Percentiles rank a stretch among this genome's conserved stretches.
These are phyloP conservation scores for Drosophila melanogaster DNA, from an alignment of 1,140 invertebrate genomes.

Conservation along the genomic window DNA sequence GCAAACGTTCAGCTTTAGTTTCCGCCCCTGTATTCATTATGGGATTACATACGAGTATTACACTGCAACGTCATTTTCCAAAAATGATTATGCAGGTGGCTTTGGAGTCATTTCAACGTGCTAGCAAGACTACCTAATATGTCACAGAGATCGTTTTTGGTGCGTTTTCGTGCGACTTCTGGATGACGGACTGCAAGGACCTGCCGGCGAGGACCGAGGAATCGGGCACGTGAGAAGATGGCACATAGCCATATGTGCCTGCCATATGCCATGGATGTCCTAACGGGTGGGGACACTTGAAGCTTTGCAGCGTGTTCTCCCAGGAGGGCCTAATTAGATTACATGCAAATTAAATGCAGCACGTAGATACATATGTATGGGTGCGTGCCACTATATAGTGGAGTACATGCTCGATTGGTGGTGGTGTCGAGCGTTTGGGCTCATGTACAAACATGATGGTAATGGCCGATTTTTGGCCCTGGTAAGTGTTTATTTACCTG, in stretches of 20 bases:
- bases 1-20: not conserved
- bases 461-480: not conserved
- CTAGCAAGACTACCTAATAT: too few relatives aligned
- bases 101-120: too few relatives aligned
- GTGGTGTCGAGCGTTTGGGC: not conserved
- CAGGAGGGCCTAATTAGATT: constrained; percentile 60
- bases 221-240: constrained; percentile 19
- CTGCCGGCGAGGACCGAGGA: constrained; percentile 9
- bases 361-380: constrained; percentile 7
- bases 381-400: not conserved
- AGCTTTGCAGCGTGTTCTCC: constrained; percentile 4
- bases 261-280: constrained; percentile 10
- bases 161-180: not conserved
- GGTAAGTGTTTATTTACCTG: constrained; percentile 31
- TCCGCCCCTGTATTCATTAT: too few relatives aligned
- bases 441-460: constrained; percentile 11
- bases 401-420: not conserved
- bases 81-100: too few relatives aligned
- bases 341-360: constrained; percentile 68
- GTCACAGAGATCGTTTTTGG: too few relatives aligned
- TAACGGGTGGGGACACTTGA: constrained; percentile 22
- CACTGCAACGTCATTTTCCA: too few relatives aligned
- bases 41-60: too few relatives aligned
- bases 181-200: not conserved
- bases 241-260: not conserved